Evolutionary conservation across 2,113 vertebrate genomes (phyloP).

Genomic region (Glaucidium brasilianum): DNA sequence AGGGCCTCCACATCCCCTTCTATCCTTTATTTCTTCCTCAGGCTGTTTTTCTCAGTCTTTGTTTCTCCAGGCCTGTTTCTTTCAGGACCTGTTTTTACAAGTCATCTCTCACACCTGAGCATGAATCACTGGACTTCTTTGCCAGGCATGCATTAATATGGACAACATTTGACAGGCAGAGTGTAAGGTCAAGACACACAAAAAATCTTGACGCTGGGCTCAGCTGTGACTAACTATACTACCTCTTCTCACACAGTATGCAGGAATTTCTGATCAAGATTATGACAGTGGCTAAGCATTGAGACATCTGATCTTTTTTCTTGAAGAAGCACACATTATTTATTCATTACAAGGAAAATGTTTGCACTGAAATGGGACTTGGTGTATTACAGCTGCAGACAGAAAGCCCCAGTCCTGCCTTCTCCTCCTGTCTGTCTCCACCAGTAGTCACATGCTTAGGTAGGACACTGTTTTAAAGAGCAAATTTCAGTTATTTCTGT

Average conservation of each 20-base stretch:
- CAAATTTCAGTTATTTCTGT: neutral
- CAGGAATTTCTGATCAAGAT: neutral
- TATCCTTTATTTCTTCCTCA: too few species aligned
- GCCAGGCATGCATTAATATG: neutral
- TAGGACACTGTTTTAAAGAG: neutral
- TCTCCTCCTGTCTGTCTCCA: neutral
- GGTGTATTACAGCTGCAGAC: neutral
- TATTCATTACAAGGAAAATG: neutral
- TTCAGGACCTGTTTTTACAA: too few species aligned
- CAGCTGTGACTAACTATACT: neutral
- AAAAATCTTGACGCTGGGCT: neutral
- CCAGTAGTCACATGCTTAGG: neutral
- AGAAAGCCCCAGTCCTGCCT: neutral
- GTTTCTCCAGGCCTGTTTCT: too few species aligned
- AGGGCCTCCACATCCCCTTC: too few species aligned
- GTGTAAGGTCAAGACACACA: neutral
- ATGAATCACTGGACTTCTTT: neutral
- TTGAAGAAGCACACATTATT: neutral
- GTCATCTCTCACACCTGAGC: too few species aligned
- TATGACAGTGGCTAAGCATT: neutral
- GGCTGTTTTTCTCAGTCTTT: too few species aligned
- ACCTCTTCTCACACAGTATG: neutral
- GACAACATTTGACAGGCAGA: neutral
- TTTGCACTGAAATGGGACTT: neutral
- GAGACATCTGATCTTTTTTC: neutral